A percentile compares a stretch with the other conserved stretches of the same genome.
Conservation (phyloP, 2,113 vertebrate genomes). For the Phylloscopus whistleri region DNA sequence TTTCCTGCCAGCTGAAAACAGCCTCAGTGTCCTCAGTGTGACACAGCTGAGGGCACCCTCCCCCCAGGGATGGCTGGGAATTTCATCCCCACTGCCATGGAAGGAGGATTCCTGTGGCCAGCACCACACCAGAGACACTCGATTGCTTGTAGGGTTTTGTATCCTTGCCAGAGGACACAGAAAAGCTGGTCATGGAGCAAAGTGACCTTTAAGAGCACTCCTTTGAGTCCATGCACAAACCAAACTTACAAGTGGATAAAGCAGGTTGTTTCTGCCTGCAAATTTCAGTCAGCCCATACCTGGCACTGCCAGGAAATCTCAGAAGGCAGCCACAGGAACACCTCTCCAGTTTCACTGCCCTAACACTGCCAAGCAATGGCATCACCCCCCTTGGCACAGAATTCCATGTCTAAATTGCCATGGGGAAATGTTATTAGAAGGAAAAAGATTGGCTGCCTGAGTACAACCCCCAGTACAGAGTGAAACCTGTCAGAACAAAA, state of each 20-base stretch:
- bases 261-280: background rate
- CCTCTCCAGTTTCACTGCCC: background rate
- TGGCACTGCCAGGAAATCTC: background rate
- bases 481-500: background rate
- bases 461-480: background rate
- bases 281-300: background rate
- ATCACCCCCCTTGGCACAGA: background rate
- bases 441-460: background rate
- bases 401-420: background rate
- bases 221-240: background rate
- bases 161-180: background rate
- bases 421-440: background rate
- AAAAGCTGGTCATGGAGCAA: background rate
- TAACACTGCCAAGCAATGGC: background rate
- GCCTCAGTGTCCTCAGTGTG: fast-evolving
- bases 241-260: background rate
- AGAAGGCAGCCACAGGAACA: background rate
- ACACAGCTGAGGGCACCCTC: too few relatives aligned
- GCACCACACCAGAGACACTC: background rate
- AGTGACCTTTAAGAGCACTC: background rate
- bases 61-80: background rate
- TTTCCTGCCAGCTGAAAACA: background rate
- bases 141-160: background rate
- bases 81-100: fast-evolving
- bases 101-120: too few relatives aligned